These are phyloP conservation scores for Chlorodrepanis virens DNA, from an alignment of 2,113 vertebrate species.

Conservation along the genomic window DNA sequence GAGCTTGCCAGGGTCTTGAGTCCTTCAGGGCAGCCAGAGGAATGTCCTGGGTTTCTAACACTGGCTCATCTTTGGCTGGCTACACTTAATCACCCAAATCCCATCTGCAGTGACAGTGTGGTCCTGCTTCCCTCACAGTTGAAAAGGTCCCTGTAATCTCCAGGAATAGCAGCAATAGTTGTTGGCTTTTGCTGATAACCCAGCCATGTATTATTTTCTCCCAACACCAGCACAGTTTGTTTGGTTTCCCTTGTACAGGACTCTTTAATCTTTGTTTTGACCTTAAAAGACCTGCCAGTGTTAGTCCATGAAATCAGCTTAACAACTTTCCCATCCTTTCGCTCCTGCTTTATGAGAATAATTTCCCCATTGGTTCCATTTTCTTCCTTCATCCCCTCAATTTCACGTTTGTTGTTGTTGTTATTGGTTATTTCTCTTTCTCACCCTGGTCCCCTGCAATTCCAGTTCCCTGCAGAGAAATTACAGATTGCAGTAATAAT, in stretches of 20 bases:
- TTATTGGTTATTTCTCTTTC: background rate
- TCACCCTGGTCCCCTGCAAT: background rate
- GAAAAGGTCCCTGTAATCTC: conserved; percentile 39
- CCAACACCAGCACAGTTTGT: background rate
- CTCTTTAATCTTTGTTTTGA: conserved; percentile 51
- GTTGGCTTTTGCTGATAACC: conserved; percentile 26
- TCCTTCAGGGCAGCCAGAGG: too few relatives aligned
- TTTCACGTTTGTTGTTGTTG: background rate
- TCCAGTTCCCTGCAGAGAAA: conserved; percentile 59
- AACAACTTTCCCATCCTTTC: conserved; percentile 33
- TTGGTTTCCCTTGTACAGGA: background rate
- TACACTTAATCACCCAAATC: background rate
- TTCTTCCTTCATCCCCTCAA: background rate
- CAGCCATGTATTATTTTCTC: conserved; percentile 20
- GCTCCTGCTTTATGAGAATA: conserved; percentile 34
- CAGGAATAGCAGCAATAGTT: background rate
- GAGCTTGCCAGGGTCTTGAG: too few relatives aligned
- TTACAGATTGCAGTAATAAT: conserved; percentile 51
- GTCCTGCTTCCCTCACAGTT: background rate
- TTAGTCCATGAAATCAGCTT: conserved; percentile 55
- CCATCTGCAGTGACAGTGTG: background rate
- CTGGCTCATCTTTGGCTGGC: background rate
- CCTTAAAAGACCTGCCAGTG: conserved; percentile 31
- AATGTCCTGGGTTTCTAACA: too few relatives aligned
- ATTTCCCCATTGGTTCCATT: conserved; percentile 49